Conservation (phyloP, 2,797 vertebrate genomes). For the Aselliscus stoliczkanus region DNA sequence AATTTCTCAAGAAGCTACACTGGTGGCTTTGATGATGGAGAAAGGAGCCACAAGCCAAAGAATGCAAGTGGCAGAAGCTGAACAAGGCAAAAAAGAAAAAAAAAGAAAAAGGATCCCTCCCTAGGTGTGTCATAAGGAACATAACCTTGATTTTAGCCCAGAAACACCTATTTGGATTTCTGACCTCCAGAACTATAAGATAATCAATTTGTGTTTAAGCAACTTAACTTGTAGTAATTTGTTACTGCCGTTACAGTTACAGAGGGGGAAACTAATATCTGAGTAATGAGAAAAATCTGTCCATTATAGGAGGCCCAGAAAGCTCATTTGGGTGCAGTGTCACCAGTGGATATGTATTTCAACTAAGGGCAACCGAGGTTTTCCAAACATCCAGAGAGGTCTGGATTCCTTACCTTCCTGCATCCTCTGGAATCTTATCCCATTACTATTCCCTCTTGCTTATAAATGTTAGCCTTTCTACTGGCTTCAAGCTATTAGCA, state of each 20-base stretch:
- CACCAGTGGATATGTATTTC: not conserved
- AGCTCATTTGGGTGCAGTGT: not conserved
- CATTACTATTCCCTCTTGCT: not conserved
- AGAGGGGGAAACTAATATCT: not conserved
- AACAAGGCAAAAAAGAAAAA: not conserved
- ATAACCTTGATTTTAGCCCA: not conserved
- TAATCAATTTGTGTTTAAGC: not conserved
- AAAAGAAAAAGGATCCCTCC: not conserved
- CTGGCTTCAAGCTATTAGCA: not conserved
- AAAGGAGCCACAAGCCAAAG: not conserved
- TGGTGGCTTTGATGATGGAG: not conserved
- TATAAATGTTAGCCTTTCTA: not conserved
- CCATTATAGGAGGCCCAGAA: not conserved
- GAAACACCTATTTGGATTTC: not conserved
- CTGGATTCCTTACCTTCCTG: not conserved
- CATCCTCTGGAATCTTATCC: not conserved
- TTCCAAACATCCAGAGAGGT: not conserved
- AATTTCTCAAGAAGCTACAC: not conserved
- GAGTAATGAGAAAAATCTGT: not conserved
- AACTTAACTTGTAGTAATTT: not conserved
- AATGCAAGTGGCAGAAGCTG: not conserved
- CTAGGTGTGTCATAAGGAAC: not conserved
- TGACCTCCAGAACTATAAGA: not conserved
- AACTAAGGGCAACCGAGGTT: not conserved
- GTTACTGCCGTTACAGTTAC: not conserved